phyloP scores from a whole-genome alignment of 1,140 invertebrate species.

The Gryon sp. region DNA sequence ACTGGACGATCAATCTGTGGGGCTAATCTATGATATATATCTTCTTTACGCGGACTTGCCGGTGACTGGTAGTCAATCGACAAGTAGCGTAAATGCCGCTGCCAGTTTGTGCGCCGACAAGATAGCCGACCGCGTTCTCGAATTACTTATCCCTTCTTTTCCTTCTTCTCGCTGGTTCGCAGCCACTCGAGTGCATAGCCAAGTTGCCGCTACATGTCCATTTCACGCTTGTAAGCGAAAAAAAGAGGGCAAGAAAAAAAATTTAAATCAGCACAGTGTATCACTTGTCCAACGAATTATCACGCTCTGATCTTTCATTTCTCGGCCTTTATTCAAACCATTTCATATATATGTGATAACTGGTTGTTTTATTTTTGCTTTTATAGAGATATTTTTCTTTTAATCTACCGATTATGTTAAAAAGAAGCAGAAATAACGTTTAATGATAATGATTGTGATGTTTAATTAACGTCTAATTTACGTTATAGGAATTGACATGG shows the following conservation, averaged over 20 bases:
- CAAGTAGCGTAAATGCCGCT: slow-evolving; percentile 30
- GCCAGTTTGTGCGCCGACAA: slow-evolving; percentile 12
- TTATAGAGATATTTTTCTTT: too few relatives aligned
- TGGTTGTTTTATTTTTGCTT: too few relatives aligned
- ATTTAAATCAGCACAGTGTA: slow-evolving; percentile 1
- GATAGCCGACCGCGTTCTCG: slow-evolving; percentile 6
- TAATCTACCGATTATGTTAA: too few relatives aligned
- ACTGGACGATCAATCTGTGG: not conserved
- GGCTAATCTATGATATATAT: slow-evolving; percentile 35
- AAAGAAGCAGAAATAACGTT: too few relatives aligned
- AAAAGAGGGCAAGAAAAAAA: slow-evolving; percentile 10
- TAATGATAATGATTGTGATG: too few relatives aligned
- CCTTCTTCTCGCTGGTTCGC: too few relatives aligned
- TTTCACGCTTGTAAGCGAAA: slow-evolving; percentile 1
- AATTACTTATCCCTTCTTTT: slow-evolving; percentile 33
- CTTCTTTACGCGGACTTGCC: slow-evolving; percentile 27
- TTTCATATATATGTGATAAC: too few relatives aligned
- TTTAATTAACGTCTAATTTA: too few relatives aligned
- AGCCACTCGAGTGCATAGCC: slow-evolving; percentile 7
- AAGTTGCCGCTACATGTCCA: slow-evolving; percentile 14
- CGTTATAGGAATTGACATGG: too few relatives aligned
- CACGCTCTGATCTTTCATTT: slow-evolving; percentile 21
- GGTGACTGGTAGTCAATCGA: slow-evolving; percentile 30
- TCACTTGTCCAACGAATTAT: slow-evolving; percentile 37
- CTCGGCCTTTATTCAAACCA: slow-evolving; percentile 16